phyloP scores from a whole-genome alignment of 1,140 invertebrate species.

The Philotrypesis tridentata region DNA sequence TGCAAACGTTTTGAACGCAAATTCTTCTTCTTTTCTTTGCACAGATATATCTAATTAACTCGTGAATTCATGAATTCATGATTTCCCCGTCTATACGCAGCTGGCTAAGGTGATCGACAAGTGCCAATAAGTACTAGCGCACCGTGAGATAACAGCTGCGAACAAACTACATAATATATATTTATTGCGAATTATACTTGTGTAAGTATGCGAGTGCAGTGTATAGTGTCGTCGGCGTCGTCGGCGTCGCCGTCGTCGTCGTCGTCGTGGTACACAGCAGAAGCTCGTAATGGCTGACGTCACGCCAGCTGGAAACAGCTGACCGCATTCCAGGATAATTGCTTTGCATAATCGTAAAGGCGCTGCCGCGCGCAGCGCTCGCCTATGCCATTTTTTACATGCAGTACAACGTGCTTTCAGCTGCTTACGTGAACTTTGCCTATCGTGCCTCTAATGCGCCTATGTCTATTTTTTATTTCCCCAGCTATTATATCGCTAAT shows the following conservation, averaged over 20 bases:
- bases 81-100: not conserved
- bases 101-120: not conserved
- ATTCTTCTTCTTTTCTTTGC: no score
- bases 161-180: no score
- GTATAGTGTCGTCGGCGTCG: not conserved
- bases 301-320: slow-evolving; percentile 69
- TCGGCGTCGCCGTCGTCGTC: not conserved
- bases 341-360: slow-evolving; percentile 71
- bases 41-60: no score
- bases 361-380: slow-evolving; percentile 45
- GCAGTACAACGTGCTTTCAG: not conserved
- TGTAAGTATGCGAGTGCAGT: no score
- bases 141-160: not conserved
- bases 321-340: slow-evolving; percentile 73
- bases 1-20: no score
- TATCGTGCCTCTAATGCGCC: not conserved
- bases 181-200: no score
- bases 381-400: not conserved
- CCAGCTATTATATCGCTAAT: no score
- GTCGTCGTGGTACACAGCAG: not conserved
- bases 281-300: slow-evolving; percentile 61
- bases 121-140: not conserved
- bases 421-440: not conserved
- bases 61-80: no score
- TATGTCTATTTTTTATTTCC: not conserved